Percentiles rank a stretch among this genome's conserved stretches.
Evolutionary conservation across 1,140 invertebrate species (phyloP).

Genomic region (Dryas iulia): DNA sequence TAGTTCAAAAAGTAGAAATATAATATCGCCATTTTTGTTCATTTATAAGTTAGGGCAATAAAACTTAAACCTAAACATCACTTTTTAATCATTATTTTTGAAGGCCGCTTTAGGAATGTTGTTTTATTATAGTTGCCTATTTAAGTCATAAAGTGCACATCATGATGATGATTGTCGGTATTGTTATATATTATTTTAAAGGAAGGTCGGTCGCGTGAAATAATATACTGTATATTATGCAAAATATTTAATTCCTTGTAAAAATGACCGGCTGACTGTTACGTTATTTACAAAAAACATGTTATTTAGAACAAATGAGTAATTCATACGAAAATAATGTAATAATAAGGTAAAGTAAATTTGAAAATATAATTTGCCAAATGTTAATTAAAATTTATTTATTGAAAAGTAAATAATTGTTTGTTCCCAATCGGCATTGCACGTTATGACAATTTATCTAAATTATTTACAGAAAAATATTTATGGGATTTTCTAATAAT

Average conservation of each 20-base stretch:
- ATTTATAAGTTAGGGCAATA: constrained; percentile 53
- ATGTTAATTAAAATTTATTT: no score
- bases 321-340: not conserved
- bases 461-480: constrained; percentile 38
- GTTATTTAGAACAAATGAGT: not conserved
- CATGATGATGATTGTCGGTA: not conserved
- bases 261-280: not conserved
- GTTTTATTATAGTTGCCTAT: constrained; percentile 27
- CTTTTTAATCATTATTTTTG: constrained; percentile 36
- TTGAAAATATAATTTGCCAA: not conserved
- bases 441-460: constrained; percentile 37
- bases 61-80: constrained; percentile 47
- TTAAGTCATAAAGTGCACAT: constrained; percentile 12
- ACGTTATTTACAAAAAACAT: not conserved
- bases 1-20: constrained; percentile 62
- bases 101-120: constrained; percentile 52
- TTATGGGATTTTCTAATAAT: constrained; percentile 30
- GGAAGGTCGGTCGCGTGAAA: not conserved
- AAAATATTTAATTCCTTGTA: constrained; percentile 7
- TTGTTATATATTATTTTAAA: not conserved
- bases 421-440: constrained; percentile 41
- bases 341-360: no score
- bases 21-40: constrained; percentile 72
- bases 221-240: constrained; percentile 6
- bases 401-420: constrained; percentile 3